Evolutionary conservation across 2,113 vertebrate species (phyloP).

Genomic region (Thunnus thynnus): DNA sequence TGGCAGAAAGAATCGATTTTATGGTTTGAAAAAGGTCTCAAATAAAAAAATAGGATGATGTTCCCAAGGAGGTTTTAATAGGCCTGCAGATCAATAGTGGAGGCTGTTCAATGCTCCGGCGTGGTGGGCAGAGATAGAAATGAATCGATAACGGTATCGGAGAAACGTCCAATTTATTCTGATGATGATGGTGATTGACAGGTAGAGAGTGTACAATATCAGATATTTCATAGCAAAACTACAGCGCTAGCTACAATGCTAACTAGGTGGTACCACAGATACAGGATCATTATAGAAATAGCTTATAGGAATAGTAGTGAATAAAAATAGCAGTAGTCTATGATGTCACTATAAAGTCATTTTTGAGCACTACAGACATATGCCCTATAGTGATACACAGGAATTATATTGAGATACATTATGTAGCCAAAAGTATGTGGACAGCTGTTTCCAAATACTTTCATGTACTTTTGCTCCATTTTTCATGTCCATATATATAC

Average conservation of each 20-base stretch:
- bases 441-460: too few relatives aligned
- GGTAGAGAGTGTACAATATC: constrained; percentile 57
- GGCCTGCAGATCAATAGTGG: constrained; percentile 92
- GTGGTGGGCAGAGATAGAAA: constrained; percentile 94
- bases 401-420: too few relatives aligned
- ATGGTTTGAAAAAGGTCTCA: constrained; percentile 95
- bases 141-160: constrained; percentile 94
- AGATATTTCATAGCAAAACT: constrained; percentile 8
- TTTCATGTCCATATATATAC: too few relatives aligned
- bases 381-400: too few relatives aligned
- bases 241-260: background rate
- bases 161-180: constrained; percentile 98
- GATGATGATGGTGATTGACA: constrained; percentile 95
- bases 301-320: background rate
- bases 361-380: too few relatives aligned
- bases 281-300: background rate
- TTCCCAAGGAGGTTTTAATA: constrained; percentile 95
- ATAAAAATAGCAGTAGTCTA: too few relatives aligned
- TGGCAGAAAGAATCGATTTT: constrained; percentile 95
- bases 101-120: constrained; percentile 92
- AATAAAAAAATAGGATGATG: constrained; percentile 91
- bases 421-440: too few relatives aligned
- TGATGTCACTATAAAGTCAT: too few relatives aligned
- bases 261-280: background rate
- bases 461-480: too few relatives aligned